These are phyloP conservation scores for Melipona quadrifasciata DNA, from an alignment of 1,140 invertebrate genomes.

Conservation along the genomic window DNA sequence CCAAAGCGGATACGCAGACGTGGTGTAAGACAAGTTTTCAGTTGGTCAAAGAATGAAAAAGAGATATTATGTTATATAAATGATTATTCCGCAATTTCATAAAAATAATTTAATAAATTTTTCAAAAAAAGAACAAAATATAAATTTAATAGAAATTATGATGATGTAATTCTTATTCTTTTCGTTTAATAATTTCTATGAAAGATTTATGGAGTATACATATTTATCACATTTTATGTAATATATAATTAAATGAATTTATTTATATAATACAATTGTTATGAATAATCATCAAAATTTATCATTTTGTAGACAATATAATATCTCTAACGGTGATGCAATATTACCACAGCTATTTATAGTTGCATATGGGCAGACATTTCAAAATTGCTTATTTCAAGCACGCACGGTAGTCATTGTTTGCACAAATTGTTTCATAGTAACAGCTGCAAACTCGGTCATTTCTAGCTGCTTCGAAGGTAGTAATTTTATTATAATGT, in stretches of 20 bases:
- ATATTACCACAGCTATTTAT: conserved; percentile 1
- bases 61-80: conserved; percentile 42
- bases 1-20: conserved; percentile 78
- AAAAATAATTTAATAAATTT: not conserved
- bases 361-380: conserved; percentile 6
- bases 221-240: not conserved
- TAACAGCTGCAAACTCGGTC: not conserved
- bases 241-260: not conserved
- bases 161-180: not conserved
- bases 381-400: conserved; percentile 24
- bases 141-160: not conserved
- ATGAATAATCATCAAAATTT: not conserved
- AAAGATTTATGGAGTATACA: too few relatives aligned
- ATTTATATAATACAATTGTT: not conserved
- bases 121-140: not conserved
- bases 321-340: conserved; percentile 11
- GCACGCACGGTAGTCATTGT: conserved; percentile 49
- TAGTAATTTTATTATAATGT: not conserved
- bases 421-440: conserved; percentile 34
- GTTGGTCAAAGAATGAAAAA: conserved; percentile 48
- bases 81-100: not conserved
- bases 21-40: conserved; percentile 75
- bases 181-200: not conserved
- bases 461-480: not conserved
- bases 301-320: not conserved